A percentile compares a stretch with the other conserved stretches of the same genome.
Conservation (phyloP, 2,797 vertebrate genomes). For the Margarornis squamiger region DNA sequence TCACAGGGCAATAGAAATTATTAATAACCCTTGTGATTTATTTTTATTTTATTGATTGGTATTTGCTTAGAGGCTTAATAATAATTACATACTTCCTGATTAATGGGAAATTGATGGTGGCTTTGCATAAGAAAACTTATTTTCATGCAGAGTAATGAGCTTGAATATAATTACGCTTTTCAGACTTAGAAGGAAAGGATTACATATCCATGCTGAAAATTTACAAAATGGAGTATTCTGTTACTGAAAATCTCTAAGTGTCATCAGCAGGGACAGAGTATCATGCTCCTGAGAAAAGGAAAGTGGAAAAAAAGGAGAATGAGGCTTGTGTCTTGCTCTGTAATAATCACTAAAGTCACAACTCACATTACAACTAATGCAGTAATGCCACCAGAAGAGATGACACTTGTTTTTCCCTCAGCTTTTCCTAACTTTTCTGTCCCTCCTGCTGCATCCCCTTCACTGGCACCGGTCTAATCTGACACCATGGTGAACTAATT, state of each 20-base stretch:
- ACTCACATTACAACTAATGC: not conserved
- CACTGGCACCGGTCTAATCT: not conserved
- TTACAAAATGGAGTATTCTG: not conserved
- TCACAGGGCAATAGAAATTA: not conserved
- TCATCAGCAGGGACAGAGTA: not conserved
- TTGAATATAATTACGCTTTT: not conserved
- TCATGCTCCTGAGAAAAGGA: not conserved
- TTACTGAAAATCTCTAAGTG: not conserved
- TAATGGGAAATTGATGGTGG: constrained; percentile 3
- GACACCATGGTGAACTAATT: not conserved
- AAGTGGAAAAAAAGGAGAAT: not conserved
- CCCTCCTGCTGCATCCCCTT: not conserved
- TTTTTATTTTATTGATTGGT: not conserved
- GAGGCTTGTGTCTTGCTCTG: not conserved
- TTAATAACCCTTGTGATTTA: not conserved
- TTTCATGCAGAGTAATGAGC: not conserved
- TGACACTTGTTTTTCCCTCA: not conserved
- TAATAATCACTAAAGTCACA: not conserved
- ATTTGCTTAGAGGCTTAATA: not conserved
- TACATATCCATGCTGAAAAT: not conserved
- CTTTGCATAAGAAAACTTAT: not conserved
- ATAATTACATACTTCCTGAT: not conserved
- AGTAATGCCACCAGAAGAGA: not conserved
- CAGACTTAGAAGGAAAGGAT: constrained; percentile 2
- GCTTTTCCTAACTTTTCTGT: not conserved